Evolutionary conservation across 1,140 invertebrate species (phyloP).

Genomic region (Drosophila biarmipes): DNA sequence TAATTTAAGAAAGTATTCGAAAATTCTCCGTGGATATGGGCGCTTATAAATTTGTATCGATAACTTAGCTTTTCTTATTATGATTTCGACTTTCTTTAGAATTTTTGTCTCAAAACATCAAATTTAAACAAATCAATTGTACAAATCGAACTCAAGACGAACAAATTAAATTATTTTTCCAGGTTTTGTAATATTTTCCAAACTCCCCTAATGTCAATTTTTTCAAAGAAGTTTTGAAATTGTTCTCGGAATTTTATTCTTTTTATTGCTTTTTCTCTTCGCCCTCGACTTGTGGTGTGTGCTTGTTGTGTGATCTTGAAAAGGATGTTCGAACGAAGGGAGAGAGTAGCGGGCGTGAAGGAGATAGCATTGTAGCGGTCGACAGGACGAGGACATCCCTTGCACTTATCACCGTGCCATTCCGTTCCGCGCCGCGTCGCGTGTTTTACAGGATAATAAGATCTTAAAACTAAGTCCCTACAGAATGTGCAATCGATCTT

Average conservation of each 20-base stretch:
- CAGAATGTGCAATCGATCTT: slow-evolving; percentile 37
- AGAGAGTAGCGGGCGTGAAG: slow-evolving; percentile 12
- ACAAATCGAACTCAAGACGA: no score
- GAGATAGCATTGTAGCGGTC: background rate
- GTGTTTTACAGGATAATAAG: slow-evolving; percentile 27
- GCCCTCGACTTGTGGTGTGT: slow-evolving; percentile 12
- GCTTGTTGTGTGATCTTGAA: slow-evolving; percentile 1
- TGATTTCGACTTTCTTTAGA: no score
- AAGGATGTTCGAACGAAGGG: slow-evolving; percentile 13
- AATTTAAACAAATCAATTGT: no score
- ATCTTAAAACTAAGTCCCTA: slow-evolving; percentile 36
- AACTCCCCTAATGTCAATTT: background rate
- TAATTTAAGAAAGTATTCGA: no score
- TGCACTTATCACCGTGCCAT: slow-evolving; percentile 34
- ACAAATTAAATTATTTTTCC: no score
- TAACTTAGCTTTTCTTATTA: no score
- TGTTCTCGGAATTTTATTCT: slow-evolving; percentile 35
- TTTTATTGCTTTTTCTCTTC: slow-evolving; percentile 41
- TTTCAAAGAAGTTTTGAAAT: background rate
- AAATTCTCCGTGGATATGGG: no score
- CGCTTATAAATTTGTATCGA: no score
- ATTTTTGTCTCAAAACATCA: no score
- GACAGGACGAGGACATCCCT: slow-evolving; percentile 11
- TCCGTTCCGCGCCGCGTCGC: slow-evolving; percentile 5
- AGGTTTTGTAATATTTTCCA: background rate